These are phyloP conservation scores for Oligia fasciuncula DNA, from an alignment of 2,888 invertebrate species.

Conservation along the genomic window DNA sequence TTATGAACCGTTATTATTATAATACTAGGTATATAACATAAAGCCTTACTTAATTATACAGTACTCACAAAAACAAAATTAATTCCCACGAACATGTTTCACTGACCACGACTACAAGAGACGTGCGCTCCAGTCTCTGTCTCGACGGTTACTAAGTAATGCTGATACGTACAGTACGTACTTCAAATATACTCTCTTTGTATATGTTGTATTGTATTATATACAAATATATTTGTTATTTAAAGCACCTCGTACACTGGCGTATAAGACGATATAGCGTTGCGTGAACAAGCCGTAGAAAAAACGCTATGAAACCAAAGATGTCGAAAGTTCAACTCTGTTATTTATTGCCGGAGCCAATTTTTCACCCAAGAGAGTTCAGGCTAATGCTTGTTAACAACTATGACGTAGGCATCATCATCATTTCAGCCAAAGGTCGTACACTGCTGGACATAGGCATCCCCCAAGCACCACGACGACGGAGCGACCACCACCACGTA, in stretches of 20 bases:
- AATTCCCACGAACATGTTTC: constrained; percentile 56
- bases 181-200: constrained; percentile 1
- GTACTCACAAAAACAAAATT: constrained; percentile 59
- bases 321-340: not conserved
- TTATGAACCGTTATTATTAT: not conserved
- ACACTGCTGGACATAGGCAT: too few relatives aligned
- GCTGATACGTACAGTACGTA: not conserved
- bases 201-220: too few relatives aligned
- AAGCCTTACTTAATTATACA: constrained; percentile 2
- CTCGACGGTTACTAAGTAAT: constrained; percentile 32
- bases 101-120: constrained; percentile 17
- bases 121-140: constrained; percentile 28
- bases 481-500: too few relatives aligned
- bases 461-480: too few relatives aligned
- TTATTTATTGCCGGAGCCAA: not conserved
- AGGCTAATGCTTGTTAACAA: not conserved
- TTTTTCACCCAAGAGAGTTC: not conserved
- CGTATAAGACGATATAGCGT: too few relatives aligned
- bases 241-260: constrained; percentile 22
- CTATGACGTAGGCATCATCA: not conserved
- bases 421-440: too few relatives aligned
- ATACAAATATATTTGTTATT: constrained; percentile 13
- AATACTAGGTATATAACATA: not conserved
- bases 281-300: not conserved
- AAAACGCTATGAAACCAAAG: not conserved